These are phyloP conservation scores for Lysandra coridon DNA, from an alignment of 2,888 invertebrate species.

Conservation along the genomic window DNA sequence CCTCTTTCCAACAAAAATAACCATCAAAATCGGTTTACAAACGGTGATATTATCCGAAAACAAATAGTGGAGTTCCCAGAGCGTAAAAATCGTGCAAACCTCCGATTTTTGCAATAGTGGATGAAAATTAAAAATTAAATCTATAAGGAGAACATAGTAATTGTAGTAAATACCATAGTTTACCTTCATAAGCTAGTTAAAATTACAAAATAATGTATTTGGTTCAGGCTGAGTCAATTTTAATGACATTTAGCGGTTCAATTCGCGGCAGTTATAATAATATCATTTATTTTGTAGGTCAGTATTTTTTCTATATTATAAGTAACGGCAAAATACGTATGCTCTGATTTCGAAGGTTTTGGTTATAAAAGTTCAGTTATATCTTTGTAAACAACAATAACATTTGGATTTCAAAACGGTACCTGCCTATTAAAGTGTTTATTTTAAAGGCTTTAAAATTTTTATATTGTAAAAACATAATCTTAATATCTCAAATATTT, in stretches of 20 bases:
- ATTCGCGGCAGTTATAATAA: slow-evolving; percentile 1
- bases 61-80: no score
- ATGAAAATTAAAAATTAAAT: no score
- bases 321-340: slow-evolving; percentile 4
- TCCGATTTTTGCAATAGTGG: no score
- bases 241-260: neutral
- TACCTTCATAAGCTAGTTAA: neutral
- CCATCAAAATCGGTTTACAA: no score
- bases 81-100: no score
- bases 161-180: no score
- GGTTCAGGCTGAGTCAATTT: no score
- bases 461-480: neutral
- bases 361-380: slow-evolving; percentile 9
- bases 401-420: slow-evolving; percentile 1
- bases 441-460: neutral
- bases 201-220: neutral
- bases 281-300: slow-evolving; percentile 21
- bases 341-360: slow-evolving; percentile 1
- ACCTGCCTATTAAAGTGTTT: neutral
- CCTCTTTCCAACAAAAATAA: no score
- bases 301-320: neutral
- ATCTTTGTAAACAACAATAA: neutral
- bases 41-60: no score
- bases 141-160: neutral
- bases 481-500: no score